phyloP scores from a whole-genome alignment of 2,113 vertebrate genomes.

The Prochilodus magdalenae region DNA sequence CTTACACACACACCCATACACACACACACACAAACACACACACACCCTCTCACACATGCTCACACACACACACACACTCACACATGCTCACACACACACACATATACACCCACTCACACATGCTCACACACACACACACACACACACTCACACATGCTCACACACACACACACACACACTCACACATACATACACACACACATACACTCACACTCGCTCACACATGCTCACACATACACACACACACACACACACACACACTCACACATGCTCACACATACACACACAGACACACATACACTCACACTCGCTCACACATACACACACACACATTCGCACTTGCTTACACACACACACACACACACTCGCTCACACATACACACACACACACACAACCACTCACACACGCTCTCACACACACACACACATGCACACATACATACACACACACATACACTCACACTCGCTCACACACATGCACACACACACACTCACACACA shows the following conservation, averaged over 20 bases:
- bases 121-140: not conserved
- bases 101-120: not conserved
- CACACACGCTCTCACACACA: not conserved
- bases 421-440: not conserved
- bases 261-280: no score
- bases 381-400: not conserved
- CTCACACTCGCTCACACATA: no score
- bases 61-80: conserved; percentile 6
- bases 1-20: not conserved
- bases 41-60: not conserved
- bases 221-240: no score
- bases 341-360: not conserved
- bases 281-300: no score
- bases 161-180: no score
- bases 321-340: not conserved
- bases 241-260: no score
- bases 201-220: no score
- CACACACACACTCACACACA: conserved; percentile 5
- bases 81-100: not conserved
- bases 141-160: no score
- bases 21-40: conserved; percentile 11
- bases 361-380: conserved; percentile 7
- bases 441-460: not conserved
- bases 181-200: no score
- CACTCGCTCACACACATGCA: not conserved